Percentiles rank a stretch among this genome's conserved stretches.
phyloP scores from a whole-genome alignment of 2,888 invertebrate genomes.

The Blastobasis lacticolella region DNA sequence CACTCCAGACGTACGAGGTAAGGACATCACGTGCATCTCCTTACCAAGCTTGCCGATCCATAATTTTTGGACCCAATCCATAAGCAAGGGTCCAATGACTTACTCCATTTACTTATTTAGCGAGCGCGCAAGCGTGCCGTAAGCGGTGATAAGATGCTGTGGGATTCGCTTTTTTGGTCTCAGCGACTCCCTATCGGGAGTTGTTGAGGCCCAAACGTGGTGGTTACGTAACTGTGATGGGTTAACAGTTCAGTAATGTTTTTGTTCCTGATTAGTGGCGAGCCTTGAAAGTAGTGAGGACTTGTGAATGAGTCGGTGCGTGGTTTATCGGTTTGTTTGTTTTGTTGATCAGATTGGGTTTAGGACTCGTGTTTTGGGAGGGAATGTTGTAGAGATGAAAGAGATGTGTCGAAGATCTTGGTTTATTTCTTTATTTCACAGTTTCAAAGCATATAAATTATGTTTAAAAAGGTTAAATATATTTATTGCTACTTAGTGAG shows the following conservation, averaged over 20 bases:
- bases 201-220: conserved; percentile 19
- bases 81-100: conserved; percentile 43
- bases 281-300: background rate
- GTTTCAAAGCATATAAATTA: too few relatives aligned
- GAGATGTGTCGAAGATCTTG: too few relatives aligned
- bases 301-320: too few relatives aligned
- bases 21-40: conserved; percentile 60
- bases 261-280: conserved; percentile 19
- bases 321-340: background rate
- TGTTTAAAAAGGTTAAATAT: too few relatives aligned
- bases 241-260: conserved; percentile 17
- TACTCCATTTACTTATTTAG: conserved; percentile 52
- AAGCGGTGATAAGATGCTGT: conserved; percentile 24
- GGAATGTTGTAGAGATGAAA: too few relatives aligned
- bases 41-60: conserved; percentile 44
- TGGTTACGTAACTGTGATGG: background rate
- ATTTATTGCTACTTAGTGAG: too few relatives aligned
- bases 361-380: too few relatives aligned
- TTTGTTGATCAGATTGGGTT: background rate
- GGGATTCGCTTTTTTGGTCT: conserved; percentile 49
- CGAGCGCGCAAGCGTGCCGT: conserved; percentile 36
- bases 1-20: conserved; percentile 1
- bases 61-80: conserved; percentile 63
- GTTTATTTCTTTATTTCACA: too few relatives aligned
- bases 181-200: conserved; percentile 32